phyloP scores from a whole-genome alignment of 2,888 invertebrate genomes.

The Tenthredo mesomela region DNA sequence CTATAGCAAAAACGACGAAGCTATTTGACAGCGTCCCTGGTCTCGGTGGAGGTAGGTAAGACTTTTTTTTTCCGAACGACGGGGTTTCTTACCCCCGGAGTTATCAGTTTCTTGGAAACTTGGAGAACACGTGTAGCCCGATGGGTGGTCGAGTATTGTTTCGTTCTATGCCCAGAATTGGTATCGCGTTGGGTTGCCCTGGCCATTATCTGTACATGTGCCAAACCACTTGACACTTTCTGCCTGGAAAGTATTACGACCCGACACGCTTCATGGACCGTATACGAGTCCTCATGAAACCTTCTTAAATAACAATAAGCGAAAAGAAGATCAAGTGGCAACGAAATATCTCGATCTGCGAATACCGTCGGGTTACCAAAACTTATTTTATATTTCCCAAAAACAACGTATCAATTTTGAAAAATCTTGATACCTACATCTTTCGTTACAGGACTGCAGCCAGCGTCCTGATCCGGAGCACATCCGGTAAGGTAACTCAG shows the following conservation, averaged over 20 bases:
- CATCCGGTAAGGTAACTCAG: slow-evolving; percentile 4
- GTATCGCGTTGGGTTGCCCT: slow-evolving; percentile 35
- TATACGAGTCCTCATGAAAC: not conserved
- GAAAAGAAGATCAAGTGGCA: not conserved
- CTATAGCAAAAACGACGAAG: not conserved
- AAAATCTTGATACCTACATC: not conserved
- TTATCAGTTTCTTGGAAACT: slow-evolving; percentile 62
- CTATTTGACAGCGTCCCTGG: not conserved
- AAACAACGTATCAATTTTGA: not conserved
- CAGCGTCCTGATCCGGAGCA: not conserved
- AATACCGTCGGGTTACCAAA: not conserved
- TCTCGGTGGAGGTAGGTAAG: not conserved
- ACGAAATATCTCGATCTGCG: not conserved
- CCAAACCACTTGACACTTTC: slow-evolving; percentile 51
- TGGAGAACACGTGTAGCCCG: slow-evolving; percentile 62
- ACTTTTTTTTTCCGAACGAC: slow-evolving; percentile 51
- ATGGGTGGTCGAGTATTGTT: slow-evolving; percentile 61
- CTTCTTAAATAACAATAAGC: not conserved
- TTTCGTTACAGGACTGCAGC: not conserved
- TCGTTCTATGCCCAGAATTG: slow-evolving; percentile 46
- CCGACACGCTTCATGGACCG: slow-evolving; percentile 12
- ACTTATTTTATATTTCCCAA: not conserved
- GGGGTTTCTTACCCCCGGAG: slow-evolving; percentile 51
- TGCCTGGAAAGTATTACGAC: slow-evolving; percentile 36
- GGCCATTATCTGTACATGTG: slow-evolving; percentile 38